Evolutionary conservation across 1,140 invertebrate genomes (phyloP).

Genomic region (Pectinophora gossypiella): DNA sequence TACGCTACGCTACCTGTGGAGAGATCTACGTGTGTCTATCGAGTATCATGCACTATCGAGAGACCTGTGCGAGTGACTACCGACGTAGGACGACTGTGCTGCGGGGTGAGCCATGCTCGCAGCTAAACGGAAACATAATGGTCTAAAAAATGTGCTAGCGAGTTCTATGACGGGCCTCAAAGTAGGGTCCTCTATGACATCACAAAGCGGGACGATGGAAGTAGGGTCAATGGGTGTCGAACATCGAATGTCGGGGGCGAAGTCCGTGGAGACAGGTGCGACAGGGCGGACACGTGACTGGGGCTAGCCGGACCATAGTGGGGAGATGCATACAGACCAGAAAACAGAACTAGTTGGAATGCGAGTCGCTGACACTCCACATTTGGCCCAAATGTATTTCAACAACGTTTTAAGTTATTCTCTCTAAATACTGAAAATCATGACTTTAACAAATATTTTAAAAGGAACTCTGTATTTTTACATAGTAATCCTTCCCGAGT

Average conservation of each 20-base stretch:
- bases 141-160: conserved; percentile 33
- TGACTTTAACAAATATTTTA: no score
- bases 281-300: conserved; percentile 35
- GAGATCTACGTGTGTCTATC: conserved; percentile 8
- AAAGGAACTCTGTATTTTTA: no score
- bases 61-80: conserved; percentile 5
- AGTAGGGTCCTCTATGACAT: conserved; percentile 9
- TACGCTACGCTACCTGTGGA: conserved; percentile 18
- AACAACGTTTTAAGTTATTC: no score
- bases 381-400: no score
- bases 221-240: conserved; percentile 11
- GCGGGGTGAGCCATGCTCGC: conserved; percentile 33
- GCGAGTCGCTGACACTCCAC: conserved; percentile 43
- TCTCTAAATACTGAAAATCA: no score
- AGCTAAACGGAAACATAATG: conserved; percentile 23
- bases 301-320: conserved; percentile 40
- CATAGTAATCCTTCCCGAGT: no score
- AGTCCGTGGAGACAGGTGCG: conserved; percentile 4
- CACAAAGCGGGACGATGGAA: conserved; percentile 32
- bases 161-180: conserved; percentile 22
- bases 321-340: conserved; percentile 50
- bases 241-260: conserved; percentile 11
- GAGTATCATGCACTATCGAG: conserved; percentile 2
- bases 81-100: conserved; percentile 21
- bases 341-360: conserved; percentile 41